A percentile compares a stretch with the other conserved stretches of the same genome.
Conservation (phyloP, 2,888 invertebrate species). For the Dorcus hopei region DNA sequence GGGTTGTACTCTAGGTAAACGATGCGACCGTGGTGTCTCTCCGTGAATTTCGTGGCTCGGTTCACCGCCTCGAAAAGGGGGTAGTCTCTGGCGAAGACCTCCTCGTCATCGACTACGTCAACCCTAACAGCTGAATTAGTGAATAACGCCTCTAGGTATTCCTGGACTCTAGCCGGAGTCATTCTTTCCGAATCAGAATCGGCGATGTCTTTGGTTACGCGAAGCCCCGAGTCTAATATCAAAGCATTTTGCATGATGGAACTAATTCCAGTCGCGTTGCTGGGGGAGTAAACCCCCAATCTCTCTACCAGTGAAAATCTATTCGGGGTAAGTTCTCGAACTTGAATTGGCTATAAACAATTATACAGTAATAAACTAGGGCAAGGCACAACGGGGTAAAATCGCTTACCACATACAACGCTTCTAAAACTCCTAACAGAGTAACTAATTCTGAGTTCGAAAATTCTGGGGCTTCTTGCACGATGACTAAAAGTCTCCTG, state of each 20-base stretch:
- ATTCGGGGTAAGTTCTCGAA: slow-evolving; percentile 68
- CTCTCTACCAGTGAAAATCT: slow-evolving; percentile 57
- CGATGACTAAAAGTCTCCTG: slow-evolving; percentile 71
- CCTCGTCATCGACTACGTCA: slow-evolving; percentile 59
- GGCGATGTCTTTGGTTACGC: slow-evolving; percentile 66
- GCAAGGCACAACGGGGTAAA: background rate
- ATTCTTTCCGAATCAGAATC: slow-evolving; percentile 90
- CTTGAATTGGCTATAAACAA: slow-evolving; percentile 70
- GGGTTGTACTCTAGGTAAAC: slow-evolving; percentile 79
- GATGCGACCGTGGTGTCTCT: slow-evolving; percentile 70
- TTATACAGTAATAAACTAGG: background rate
- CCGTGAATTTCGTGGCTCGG: slow-evolving; percentile 69
- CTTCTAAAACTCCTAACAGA: slow-evolving; percentile 82
- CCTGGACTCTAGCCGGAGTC: slow-evolving; percentile 75
- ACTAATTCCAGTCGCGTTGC: slow-evolving; percentile 51
- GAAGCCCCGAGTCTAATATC: slow-evolving; percentile 73
- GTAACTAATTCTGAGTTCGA: slow-evolving; percentile 74
- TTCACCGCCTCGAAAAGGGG: slow-evolving; percentile 81
- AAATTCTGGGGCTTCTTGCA: slow-evolving; percentile 65
- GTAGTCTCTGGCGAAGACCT: slow-evolving; percentile 66
- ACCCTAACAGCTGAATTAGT: slow-evolving; percentile 62
- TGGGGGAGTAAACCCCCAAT: slow-evolving; percentile 61
- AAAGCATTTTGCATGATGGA: slow-evolving; percentile 59
- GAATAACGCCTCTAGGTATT: slow-evolving; percentile 67
- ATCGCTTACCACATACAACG: slow-evolving; percentile 76